Base-by-base conservation (phyloP, 2,113 vertebrate genomes). In the Oceanites oceanicus region DNA sequence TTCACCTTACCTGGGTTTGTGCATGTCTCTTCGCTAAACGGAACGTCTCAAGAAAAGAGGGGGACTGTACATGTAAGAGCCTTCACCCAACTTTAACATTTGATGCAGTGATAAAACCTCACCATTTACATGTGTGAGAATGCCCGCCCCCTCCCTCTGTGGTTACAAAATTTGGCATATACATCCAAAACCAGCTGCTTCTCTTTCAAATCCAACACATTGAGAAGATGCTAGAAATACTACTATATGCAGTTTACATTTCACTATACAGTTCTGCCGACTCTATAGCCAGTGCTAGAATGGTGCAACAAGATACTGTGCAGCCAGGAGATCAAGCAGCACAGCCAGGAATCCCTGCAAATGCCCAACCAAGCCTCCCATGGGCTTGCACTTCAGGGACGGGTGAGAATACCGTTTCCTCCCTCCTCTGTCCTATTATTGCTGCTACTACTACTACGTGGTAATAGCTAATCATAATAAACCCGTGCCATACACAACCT, bases 221-320 rank as follows among this genome's bases (percentile, higher is more conserved):
- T 6, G 52, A 68, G 90, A 97, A 96, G 44, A 74, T 80, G 80
- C 94, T 92, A 77, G 92, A 96, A 94, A 81, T 50, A 53, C 63
- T 91, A 62, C 59, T 47, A 68, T 20, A 70, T 32, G 58, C 71
- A 70, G 72, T 55, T 86, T 86, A 86, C 91, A 78, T 78, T 89
- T 68, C 82, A 87, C 36, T 15, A 29, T 7, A 52, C 53, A 50
- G 84, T 32, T 16, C 95, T 91, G 84, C 83, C 92, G 50, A 70
- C 88, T 88, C 88, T 49, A 91, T 5, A 95, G 95, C 76, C 72
- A 67, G 91, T 45, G 83, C 92, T n/a, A 11, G 59, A 90, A 95
- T 40, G 67, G 91, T 92, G 93, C 94, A 90, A 88, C 73, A 58
- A 93, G 76, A 91, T 22, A 20, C 87, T 10, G 84, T 80, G 86